Conservation (phyloP, 2,888 invertebrate species). For the Meiosimyza decipiens region DNA sequence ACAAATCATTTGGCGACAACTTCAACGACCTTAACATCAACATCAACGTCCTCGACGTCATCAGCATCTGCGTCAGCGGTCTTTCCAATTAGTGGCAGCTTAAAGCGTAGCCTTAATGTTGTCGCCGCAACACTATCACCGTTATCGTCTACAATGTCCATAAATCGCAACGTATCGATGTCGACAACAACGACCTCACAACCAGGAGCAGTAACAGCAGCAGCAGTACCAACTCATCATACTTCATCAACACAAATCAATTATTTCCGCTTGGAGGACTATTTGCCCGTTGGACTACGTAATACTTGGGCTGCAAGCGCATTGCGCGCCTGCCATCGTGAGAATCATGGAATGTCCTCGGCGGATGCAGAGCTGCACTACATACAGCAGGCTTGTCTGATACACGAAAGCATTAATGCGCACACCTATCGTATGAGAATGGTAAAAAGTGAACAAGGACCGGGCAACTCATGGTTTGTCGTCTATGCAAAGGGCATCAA, state of each 20-base stretch:
- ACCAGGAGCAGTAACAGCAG: slow-evolving; percentile 38
- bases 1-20: slow-evolving; percentile 32
- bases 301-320: slow-evolving; percentile 69
- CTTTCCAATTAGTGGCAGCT: slow-evolving; percentile 41
- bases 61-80: slow-evolving; percentile 32
- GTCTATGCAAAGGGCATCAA: slow-evolving; percentile 93
- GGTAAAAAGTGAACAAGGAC: slow-evolving; percentile 79
- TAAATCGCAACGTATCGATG: slow-evolving; percentile 44
- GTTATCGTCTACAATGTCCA: slow-evolving; percentile 49
- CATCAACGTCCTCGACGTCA: slow-evolving; percentile 26
- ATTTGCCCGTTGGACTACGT: slow-evolving; percentile 78
- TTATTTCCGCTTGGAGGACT: slow-evolving; percentile 86
- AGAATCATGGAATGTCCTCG: slow-evolving; percentile 81
- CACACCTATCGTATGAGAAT: slow-evolving; percentile 86
- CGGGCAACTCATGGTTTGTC: slow-evolving; percentile 86
- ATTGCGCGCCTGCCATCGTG: slow-evolving; percentile 82
- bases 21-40: slow-evolving; percentile 20
- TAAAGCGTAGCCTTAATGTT: slow-evolving; percentile 45
- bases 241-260: slow-evolving; percentile 45
- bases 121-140: slow-evolving; percentile 49
- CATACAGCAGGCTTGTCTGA: slow-evolving; percentile 87
- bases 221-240: not conserved
- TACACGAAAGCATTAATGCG: slow-evolving; percentile 88
- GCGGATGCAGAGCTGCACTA: slow-evolving; percentile 88
- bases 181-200: slow-evolving; percentile 43